Evolutionary conservation across 2,888 invertebrate genomes (phyloP), one percentile per base, ranked within the genome.

Genomic region (Sinohyriopsis cumingii): DNA sequence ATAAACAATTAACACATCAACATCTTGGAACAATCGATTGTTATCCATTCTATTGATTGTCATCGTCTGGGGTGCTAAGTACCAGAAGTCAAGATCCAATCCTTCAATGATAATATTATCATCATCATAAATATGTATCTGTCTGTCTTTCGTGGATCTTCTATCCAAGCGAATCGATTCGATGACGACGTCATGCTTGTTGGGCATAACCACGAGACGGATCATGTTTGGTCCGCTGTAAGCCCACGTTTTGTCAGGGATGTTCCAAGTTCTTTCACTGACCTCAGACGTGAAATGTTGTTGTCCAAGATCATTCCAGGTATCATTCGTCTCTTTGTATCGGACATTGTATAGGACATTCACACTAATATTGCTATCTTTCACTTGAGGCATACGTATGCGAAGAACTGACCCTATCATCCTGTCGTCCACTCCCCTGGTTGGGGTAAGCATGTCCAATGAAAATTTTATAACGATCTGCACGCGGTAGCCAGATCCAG

Each of bases 211-310:
- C 7, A 63, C 57, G 0, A 82, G 33, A 22, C 63, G 65, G 12
- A 82, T 67, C 5, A 63, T 63, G 63, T 82, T 82, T n/a, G 72
- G 54, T 19, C 65, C 64, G 0, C n/a, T 33, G n/a, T 67, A 55
- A 22, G 67, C 60, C 79, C 78, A 80, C 56, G 72, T 67, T 62
- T 69, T 69, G 20, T 79, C 82, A 1, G 82, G 76, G 22, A 82
- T 69, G 28, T 61, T 57, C 82, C 82, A 82, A 3, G 64, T 61
- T 18, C 71, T 64, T 25, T 69, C 72, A 5, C 55, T 65, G 19
- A 57, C 66, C 33, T 74, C 70, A 20, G 73, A 72, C 5, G 73
- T 76, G 60, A 76, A 77, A 22, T 67, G 60, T 60, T 63, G 63
- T 55, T 67, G 65, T 45, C 22, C 45, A 24, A 78, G 59, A 24